Evolutionary conservation across 1,140 invertebrate species (phyloP).

Genomic region (Drosophila sproati): DNA sequence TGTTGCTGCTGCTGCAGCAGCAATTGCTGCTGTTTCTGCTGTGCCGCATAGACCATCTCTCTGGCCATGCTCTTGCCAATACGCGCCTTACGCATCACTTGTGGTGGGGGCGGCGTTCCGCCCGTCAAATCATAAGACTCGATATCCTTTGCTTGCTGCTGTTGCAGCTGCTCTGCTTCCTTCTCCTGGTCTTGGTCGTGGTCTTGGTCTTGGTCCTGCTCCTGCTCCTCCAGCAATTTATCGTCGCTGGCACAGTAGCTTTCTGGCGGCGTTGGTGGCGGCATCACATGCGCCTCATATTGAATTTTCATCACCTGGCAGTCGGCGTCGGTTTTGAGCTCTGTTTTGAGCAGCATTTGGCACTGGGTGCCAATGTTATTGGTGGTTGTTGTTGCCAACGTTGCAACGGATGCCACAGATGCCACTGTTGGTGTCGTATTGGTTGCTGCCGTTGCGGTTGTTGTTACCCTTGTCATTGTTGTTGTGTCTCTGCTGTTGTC

Average conservation of each 20-base stretch:
- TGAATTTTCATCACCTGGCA: conserved; percentile 69
- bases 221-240: conserved; percentile 59
- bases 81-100: conserved; percentile 86
- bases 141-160: conserved; percentile 39
- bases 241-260: conserved; percentile 78
- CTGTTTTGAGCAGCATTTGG: conserved; percentile 68
- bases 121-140: conserved; percentile 75
- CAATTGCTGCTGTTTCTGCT: conserved; percentile 47
- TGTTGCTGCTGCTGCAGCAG: conserved; percentile 20
- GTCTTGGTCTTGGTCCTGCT: conserved; percentile 53
- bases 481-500: conserved; percentile 17
- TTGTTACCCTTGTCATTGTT: conserved; percentile 14
- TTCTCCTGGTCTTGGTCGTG: neutral
- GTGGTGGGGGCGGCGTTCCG: conserved; percentile 45
- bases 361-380: conserved; percentile 70
- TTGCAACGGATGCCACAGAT: conserved; percentile 23
- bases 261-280: conserved; percentile 77
- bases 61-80: conserved; percentile 89
- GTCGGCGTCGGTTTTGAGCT: conserved; percentile 55
- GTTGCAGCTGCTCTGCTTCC: conserved; percentile 9
- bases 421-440: conserved; percentile 39
- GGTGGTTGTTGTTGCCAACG: conserved; percentile 53
- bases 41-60: conserved; percentile 83
- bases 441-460: conserved; percentile 69
- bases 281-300: conserved; percentile 79